phyloP scores from a whole-genome alignment of 37 sponge, comb jelly and placozoan species.

The Mnemiopsis leidyi region DNA sequence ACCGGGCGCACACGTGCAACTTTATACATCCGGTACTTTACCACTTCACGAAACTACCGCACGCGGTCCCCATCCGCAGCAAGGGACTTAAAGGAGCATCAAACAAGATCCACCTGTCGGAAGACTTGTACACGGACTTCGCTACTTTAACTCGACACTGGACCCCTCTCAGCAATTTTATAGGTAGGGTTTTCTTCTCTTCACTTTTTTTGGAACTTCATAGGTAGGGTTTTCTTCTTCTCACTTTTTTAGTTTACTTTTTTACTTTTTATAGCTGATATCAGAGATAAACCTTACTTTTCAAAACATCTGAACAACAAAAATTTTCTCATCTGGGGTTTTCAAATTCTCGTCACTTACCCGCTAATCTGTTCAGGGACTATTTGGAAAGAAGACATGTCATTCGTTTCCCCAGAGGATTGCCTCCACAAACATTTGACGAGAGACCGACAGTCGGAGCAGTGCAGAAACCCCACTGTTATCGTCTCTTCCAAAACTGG shows the following conservation, averaged over 20 bases:
- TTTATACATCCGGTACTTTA: slow-evolving; percentile 95
- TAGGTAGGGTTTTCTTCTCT: neutral
- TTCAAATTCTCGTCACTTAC: no score
- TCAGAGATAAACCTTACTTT: no score
- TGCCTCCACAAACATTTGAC: neutral
- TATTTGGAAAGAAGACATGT: neutral
- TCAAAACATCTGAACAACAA: no score
- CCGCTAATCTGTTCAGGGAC: neutral
- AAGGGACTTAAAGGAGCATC: neutral
- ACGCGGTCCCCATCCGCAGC: neutral
- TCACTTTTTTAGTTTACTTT: no score
- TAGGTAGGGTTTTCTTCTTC: neutral
- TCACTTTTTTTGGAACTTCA: neutral
- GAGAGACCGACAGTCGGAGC: neutral
- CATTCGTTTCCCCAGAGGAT: neutral
- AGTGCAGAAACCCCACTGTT: neutral
- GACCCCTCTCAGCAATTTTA: slow-evolving; percentile 24
- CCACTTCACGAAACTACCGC: slow-evolving; percentile 69
- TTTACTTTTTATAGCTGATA: no score
- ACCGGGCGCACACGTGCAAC: slow-evolving; percentile 81
- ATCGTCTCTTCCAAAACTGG: neutral
- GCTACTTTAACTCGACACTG: neutral
- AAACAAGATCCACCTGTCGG: slow-evolving; percentile 14
- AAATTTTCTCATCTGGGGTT: no score
- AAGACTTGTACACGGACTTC: slow-evolving; percentile 57